These are phyloP conservation scores for Syngnathus floridae DNA, from an alignment of 2,113 vertebrate species.

Conservation along the genomic window DNA sequence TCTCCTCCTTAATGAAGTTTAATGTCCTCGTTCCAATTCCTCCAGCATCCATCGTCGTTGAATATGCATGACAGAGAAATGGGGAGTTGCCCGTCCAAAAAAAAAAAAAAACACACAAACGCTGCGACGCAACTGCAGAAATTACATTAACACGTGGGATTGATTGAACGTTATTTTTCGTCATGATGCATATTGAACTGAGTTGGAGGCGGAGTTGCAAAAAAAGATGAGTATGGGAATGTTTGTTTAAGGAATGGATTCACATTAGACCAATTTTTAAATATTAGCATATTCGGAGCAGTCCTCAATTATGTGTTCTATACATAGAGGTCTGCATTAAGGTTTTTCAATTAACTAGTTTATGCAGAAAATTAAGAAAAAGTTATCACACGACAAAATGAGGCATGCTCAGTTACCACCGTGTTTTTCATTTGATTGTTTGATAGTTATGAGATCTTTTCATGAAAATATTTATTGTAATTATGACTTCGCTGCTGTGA, in stretches of 20 bases:
- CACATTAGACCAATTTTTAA: background rate
- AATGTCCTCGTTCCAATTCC: slow-evolving; percentile 75
- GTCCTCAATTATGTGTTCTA: background rate
- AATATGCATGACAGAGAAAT: slow-evolving; percentile 71
- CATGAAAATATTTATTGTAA: too few relatives aligned
- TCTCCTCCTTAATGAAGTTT: slow-evolving; percentile 75
- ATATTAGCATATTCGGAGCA: background rate
- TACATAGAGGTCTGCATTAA: background rate
- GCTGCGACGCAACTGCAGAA: slow-evolving; percentile 60
- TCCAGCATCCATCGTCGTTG: slow-evolving; percentile 63
- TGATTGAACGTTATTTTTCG: slow-evolving; percentile 71
- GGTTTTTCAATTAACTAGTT: too few relatives aligned
- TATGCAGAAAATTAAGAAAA: too few relatives aligned
- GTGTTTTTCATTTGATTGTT: too few relatives aligned
- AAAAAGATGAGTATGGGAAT: slow-evolving; percentile 29
- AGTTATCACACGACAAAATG: too few relatives aligned
- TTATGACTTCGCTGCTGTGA: too few relatives aligned
- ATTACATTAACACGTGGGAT: slow-evolving; percentile 62
- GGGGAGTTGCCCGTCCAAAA: slow-evolving; percentile 16
- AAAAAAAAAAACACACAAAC: slow-evolving; percentile 14
- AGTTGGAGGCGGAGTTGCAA: slow-evolving; percentile 51
- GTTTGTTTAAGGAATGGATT: slow-evolving; percentile 42
- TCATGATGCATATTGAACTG: slow-evolving; percentile 72
- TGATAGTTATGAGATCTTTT: too few relatives aligned
- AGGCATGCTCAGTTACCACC: too few relatives aligned